These are phyloP conservation scores for Centropus bengalensis DNA, from an alignment of 2,113 vertebrate genomes.

Conservation along the genomic window DNA sequence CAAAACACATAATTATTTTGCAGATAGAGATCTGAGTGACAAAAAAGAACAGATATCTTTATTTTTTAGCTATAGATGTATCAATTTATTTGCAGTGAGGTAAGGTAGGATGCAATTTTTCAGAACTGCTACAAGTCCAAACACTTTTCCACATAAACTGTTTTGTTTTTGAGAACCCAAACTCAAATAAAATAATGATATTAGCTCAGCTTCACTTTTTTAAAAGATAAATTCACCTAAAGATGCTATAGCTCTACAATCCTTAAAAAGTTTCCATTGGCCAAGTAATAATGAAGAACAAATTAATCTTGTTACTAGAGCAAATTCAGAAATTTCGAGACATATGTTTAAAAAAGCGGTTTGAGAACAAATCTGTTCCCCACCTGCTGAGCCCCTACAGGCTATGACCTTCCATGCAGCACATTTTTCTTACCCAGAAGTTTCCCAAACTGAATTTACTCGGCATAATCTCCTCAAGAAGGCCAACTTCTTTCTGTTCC, in stretches of 20 bases:
- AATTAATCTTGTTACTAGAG: neutral
- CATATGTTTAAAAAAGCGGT: neutral
- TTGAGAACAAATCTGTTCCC: neutral
- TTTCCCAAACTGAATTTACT: neutral
- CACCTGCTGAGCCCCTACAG: neutral
- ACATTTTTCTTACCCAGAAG: neutral
- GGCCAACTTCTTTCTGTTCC: neutral
- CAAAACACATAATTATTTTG: neutral
- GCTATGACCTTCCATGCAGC: neutral
- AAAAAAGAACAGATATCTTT: neutral
- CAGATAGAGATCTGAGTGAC: neutral
- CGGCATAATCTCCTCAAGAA: neutral
- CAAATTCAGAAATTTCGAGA: neutral
- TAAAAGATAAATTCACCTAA: neutral
- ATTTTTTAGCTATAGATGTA: neutral
- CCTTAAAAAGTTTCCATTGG: neutral
- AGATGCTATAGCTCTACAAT: neutral
- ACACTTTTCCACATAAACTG: neutral
- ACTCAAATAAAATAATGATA: neutral
- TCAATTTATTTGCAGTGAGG: neutral
- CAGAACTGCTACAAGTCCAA: neutral
- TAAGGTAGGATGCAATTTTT: neutral
- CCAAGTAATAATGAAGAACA: neutral
- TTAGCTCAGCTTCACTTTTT: neutral
- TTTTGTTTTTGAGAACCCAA: neutral